These are phyloP conservation scores for Xenops minutus DNA, from an alignment of 2,797 vertebrate genomes.

Conservation along the genomic window DNA sequence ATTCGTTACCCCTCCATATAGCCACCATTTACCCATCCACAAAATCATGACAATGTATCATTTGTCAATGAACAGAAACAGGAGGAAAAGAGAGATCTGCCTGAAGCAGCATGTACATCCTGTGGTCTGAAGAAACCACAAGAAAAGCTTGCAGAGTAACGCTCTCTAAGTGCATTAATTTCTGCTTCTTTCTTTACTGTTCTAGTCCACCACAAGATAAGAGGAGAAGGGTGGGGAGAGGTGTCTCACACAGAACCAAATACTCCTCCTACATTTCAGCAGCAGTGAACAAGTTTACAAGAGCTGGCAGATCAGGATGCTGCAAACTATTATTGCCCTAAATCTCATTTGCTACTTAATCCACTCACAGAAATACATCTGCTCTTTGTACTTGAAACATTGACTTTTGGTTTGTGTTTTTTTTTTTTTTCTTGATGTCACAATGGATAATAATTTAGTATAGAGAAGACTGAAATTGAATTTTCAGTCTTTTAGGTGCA, in stretches of 20 bases:
- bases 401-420: not conserved
- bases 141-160: not conserved
- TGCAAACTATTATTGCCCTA: not conserved
- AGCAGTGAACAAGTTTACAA: not conserved
- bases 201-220: not conserved
- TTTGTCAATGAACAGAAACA: not conserved
- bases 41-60: not conserved
- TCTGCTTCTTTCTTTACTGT: not conserved
- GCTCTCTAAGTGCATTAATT: not conserved
- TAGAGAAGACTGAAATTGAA: not conserved
- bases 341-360: not conserved
- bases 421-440: not conserved
- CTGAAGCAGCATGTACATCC: not conserved
- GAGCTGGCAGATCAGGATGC: not conserved
- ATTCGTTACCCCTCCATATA: not conserved
- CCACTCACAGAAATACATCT: not conserved
- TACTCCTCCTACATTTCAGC: not conserved
- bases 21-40: not conserved
- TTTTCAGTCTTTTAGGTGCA: not conserved
- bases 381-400: not conserved
- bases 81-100: not conserved
- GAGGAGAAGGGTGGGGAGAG: not conserved
- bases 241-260: not conserved
- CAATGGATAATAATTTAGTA: not conserved
- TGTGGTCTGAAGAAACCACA: not conserved